Percentiles rank a stretch among this genome's conserved stretches.
These are phyloP conservation scores for Galeopsomyia nigrocyanea DNA, from an alignment of 2,888 invertebrate genomes.

Conservation along the genomic window DNA sequence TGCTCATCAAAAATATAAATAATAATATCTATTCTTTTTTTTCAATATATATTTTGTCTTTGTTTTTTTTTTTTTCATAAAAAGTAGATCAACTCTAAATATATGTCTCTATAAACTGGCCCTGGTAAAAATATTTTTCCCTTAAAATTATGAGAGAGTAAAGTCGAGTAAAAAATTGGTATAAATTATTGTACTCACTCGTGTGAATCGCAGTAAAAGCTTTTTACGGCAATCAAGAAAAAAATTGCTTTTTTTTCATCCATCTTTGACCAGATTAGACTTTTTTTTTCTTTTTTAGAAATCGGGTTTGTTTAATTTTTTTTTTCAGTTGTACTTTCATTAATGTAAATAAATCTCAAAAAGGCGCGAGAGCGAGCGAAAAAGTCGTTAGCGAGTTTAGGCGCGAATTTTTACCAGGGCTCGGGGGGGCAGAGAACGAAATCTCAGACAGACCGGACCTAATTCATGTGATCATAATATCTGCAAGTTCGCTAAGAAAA, in stretches of 20 bases:
- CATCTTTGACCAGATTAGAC: too few species aligned
- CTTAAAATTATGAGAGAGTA: not conserved
- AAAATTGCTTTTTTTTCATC: not conserved
- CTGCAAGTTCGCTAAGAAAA: constrained; percentile 43
- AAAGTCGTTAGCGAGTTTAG: too few species aligned
- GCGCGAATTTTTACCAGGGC: constrained; percentile 19
- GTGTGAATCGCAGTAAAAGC: not conserved
- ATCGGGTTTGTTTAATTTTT: not conserved
- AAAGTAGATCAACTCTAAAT: constrained; percentile 28
- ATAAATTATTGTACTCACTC: too few species aligned
- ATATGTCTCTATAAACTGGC: constrained; percentile 7
- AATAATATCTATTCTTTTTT: constrained; percentile 31
- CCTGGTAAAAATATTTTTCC: constrained; percentile 27
- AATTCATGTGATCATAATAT: constrained; percentile 1
- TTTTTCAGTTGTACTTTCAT: too few species aligned
- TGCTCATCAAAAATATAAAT: constrained; percentile 44
- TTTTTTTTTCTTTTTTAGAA: constrained; percentile 6
- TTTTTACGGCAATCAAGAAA: not conserved
- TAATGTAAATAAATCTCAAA: too few species aligned
- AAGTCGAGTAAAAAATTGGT: too few species aligned
- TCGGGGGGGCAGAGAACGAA: not conserved
- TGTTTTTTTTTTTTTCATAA: constrained; percentile 13
- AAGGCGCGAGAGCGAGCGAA: too few species aligned
- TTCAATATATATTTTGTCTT: constrained; percentile 9
- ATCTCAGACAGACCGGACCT: not conserved